These are phyloP conservation scores for Olivierus martensii DNA, from an alignment of 1,140 invertebrate genomes.

Conservation along the genomic window DNA sequence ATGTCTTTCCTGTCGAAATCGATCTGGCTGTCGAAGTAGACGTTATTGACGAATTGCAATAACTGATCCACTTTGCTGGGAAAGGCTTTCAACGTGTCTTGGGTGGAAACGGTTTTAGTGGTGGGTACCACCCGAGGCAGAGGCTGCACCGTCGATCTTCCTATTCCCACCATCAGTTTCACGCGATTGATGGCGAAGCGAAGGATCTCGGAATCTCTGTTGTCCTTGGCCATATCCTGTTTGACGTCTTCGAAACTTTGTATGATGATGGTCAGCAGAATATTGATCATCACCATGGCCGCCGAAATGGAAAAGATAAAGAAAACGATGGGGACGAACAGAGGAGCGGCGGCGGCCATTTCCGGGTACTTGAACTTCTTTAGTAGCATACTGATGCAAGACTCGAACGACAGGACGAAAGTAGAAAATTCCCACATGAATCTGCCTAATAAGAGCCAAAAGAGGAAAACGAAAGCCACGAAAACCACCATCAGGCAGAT, in stretches of 20 bases:
- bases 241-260: conserved; percentile 29
- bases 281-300: conserved; percentile 39
- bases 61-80: conserved; percentile 30
- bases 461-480: conserved; percentile 29
- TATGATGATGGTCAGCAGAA: conserved; percentile 40
- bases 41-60: conserved; percentile 31
- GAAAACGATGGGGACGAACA: conserved; percentile 35
- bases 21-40: conserved; percentile 28
- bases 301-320: conserved; percentile 36
- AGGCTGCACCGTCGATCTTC: conserved; percentile 1
- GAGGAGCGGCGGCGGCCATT: conserved; percentile 29
- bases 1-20: conserved; percentile 22
- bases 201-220: conserved; percentile 26
- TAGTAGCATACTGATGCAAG: conserved; percentile 38
- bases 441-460: conserved; percentile 34
- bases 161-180: conserved; percentile 17
- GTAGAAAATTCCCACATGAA: conserved; percentile 32
- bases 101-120: conserved; percentile 15
- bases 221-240: conserved; percentile 21
- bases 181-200: conserved; percentile 23
- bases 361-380: conserved; percentile 37
- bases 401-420: conserved; percentile 32
- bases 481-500: conserved; percentile 27
- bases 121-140: background rate
- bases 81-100: conserved; percentile 23